Percentiles rank a stretch among this genome's conserved stretches.
phyloP scores from a whole-genome alignment of 2,113 vertebrate species.

The Gallinago undulata region DNA sequence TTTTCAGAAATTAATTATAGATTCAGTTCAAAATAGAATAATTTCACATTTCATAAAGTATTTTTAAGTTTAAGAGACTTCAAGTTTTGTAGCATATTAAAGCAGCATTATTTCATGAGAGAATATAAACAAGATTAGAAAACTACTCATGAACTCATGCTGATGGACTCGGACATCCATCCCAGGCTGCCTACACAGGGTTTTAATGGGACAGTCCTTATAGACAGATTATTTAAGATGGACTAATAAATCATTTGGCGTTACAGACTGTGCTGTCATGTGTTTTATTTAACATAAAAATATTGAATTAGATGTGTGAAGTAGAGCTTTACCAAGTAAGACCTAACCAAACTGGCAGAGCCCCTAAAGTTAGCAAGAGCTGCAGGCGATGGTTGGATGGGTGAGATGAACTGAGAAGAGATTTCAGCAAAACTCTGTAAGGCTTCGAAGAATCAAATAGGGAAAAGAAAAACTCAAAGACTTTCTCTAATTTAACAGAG shows the following conservation, averaged over 20 bases:
- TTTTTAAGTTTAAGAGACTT: neutral
- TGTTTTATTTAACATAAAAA: neutral
- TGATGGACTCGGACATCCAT: neutral
- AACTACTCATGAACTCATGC: neutral
- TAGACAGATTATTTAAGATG: neutral
- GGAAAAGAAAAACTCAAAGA: neutral
- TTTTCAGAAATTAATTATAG: neutral
- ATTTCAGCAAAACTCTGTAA: neutral
- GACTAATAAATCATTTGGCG: neutral
- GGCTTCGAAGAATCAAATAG: neutral
- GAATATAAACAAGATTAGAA: neutral
- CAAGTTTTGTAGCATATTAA: neutral
- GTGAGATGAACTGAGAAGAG: neutral
- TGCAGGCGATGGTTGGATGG: neutral
- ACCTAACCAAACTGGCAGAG: neutral
- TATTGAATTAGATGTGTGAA: neutral
- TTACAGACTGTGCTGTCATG: neutral
- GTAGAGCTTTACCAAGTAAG: neutral
- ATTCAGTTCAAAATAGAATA: neutral
- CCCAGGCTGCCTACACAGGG: neutral
- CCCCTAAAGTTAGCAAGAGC: neutral
- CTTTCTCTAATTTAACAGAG: neutral
- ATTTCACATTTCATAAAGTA: neutral
- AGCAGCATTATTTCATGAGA: neutral
- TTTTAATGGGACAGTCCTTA: neutral